Percentiles rank a stretch among this genome's conserved stretches.
These are phyloP conservation scores for Lanius ludovicianus DNA, from an alignment of 2,113 vertebrate genomes.

Conservation along the genomic window DNA sequence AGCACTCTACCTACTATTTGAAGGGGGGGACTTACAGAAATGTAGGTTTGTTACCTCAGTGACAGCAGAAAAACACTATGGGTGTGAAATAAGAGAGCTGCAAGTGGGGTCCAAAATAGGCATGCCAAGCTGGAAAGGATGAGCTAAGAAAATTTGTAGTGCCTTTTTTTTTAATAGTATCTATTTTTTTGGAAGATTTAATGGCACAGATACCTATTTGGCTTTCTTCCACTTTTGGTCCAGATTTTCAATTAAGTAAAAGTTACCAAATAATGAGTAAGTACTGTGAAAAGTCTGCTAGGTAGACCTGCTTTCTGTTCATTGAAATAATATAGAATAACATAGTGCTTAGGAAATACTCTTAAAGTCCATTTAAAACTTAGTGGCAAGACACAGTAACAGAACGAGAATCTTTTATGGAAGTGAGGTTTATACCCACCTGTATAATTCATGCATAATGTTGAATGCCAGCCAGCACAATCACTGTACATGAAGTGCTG, in stretches of 20 bases:
- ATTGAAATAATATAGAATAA: background rate
- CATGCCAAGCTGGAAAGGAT: background rate
- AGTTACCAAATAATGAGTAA: background rate
- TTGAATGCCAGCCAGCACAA: background rate
- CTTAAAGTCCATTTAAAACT: background rate
- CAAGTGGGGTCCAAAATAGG: background rate
- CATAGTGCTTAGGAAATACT: background rate
- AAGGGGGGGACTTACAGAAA: background rate
- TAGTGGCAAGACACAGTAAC: background rate
- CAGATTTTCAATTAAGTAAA: background rate
- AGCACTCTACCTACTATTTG: background rate
- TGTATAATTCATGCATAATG: background rate
- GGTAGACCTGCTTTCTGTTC: background rate
- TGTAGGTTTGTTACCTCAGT: background rate
- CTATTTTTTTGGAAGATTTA: background rate
- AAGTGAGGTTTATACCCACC: background rate
- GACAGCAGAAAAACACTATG: background rate
- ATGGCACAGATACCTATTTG: background rate
- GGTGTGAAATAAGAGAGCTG: background rate
- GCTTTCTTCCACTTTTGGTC: conserved; percentile 2
- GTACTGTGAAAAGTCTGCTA: background rate
- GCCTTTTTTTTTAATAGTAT: background rate
- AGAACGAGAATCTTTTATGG: background rate
- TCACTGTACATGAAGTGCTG: background rate
- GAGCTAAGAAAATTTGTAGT: background rate